Base-by-base conservation (phyloP, 2,888 invertebrate species). In the Drosophila paranaensis region DNA sequence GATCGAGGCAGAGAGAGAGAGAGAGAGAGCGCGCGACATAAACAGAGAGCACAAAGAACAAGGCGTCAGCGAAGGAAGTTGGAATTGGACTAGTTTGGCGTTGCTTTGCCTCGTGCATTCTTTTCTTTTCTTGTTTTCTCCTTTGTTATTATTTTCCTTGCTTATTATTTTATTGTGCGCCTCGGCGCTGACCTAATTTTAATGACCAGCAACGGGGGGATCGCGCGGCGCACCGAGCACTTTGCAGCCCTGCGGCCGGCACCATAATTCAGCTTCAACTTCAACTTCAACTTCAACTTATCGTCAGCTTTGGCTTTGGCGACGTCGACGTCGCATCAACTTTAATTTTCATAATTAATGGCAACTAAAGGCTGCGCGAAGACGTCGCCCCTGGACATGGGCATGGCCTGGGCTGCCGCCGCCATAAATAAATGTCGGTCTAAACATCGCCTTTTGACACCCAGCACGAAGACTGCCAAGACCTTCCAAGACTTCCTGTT, bases 341-440 rank as follows among this genome's bases (percentile, higher is more conserved):
- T 88, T 81, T 65, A 88, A 85, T 86, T 86, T 88, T 82, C 73
- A 80, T 88, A 88, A 86, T 86, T 86, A 86, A 86, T 88, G 88
- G 82, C 79, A 79, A 81, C 53, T 74, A 65, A 75, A 64, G 33
- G 33, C 30, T 30, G 30, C 60, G 56, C 66, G 37, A 37, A 54
- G 25, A 55, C 37, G 54, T 50, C 51, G 63, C 61, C 67, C 45
- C 53, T 58, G 72, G 51, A 14, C 25, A 37, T 55, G n/a, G 58
- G 54, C 53, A 43, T 60, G 63, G 66, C 33, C 51, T 74, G 74
- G 75, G 64, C 66, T 71, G 67, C 71, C 78, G 64, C 66, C 69
- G 67, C 71, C 78, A 71, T 75, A 73, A 73, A 79, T 80, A 79
- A 79, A 78, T 71, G 76, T 75, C 66, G 69, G 33, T 45, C 74